phyloP scores from a whole-genome alignment of 2,113 vertebrate genomes.

The Lycocorax pyrrhopterus region DNA sequence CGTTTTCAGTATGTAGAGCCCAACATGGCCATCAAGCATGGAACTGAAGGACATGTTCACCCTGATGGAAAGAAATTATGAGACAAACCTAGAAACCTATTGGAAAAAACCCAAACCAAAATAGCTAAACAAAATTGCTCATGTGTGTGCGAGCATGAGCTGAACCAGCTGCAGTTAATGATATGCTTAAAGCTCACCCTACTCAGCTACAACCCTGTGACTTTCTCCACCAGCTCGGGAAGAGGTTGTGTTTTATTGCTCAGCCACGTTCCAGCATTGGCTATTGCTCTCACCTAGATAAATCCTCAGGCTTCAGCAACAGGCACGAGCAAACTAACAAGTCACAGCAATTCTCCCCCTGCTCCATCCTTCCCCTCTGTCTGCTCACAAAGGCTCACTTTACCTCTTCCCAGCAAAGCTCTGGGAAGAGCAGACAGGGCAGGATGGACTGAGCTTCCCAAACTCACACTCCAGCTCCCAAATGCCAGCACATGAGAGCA shows the following conservation, averaged over 20 bases:
- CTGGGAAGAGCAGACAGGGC: not conserved
- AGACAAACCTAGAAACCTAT: not conserved
- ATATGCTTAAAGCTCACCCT: not conserved
- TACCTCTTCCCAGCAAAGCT: not conserved
- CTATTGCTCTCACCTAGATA: not conserved
- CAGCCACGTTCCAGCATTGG: not conserved
- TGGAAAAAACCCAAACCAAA: not conserved
- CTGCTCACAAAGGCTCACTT: not conserved
- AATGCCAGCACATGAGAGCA: rapidly evolving
- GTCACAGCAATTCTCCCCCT: not conserved
- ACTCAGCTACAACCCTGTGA: not conserved
- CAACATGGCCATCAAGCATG: not conserved
- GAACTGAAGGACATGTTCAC: not conserved
- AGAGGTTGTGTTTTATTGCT: not conserved
- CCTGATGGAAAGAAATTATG: not conserved
- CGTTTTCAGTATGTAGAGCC: not conserved
- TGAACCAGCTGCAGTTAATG: not conserved
- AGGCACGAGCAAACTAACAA: not conserved
- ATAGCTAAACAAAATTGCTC: not conserved
- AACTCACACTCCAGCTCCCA: not conserved
- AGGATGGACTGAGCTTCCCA: not conserved
- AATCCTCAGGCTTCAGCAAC: not conserved
- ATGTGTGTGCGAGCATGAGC: not conserved
- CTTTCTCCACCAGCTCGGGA: not conserved
- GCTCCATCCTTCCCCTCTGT: not conserved